Evolutionary conservation across 2,113 vertebrate genomes (phyloP), one percentile per base, ranked within the genome.

Genomic region (Danionella cerebrum): DNA sequence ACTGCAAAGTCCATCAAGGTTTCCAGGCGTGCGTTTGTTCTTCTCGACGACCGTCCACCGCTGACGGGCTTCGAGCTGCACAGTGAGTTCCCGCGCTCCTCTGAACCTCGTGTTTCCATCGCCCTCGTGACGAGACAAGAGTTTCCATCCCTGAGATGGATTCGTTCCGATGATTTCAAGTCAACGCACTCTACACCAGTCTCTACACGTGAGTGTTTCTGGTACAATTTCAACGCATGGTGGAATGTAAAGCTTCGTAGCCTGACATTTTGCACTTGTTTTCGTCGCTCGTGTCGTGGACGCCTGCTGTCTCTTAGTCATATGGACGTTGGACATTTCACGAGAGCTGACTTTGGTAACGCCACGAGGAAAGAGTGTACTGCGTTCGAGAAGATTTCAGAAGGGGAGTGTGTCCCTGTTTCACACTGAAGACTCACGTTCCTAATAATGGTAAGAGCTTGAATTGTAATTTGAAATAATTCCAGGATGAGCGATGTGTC

Each of bases 1-100:
- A 64, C 79, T 72, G 83, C 76, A 72, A 58, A 75, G 82, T 82
- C 72, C 71, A 50, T 47, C 66, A 71, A 66, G 76, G 73, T 69
- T 78, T 77, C 60, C 70, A 67, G 74, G 81, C 66, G 71, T 75
- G 70, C 74, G 60, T 48, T 74, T 48, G 75, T 79, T 53, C 64
- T 55, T 65, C 48, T 76, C 73, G 58, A 72, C 79, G 45, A 58
- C 82, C 78, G 76, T 81, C 76, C 78, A 76, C 42, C 58, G 69
- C 76, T 77, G 55, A 69, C 69, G 64, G 73, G 59, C 59, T 77
- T 74, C 59, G 59, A 33, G 59, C 41, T 62, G 70, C 78, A 74
- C 63, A 80, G 83, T 86, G 79, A 86, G 85, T 81, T 33, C 9
- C 29, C 41, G 5, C 42, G 42, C 44, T 12, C 45, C n/a, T 33